Percentiles rank a stretch among this genome's conserved stretches.
These are phyloP conservation scores for Corythaixoides concolor DNA, from an alignment of 2,113 vertebrate species.

Conservation along the genomic window DNA sequence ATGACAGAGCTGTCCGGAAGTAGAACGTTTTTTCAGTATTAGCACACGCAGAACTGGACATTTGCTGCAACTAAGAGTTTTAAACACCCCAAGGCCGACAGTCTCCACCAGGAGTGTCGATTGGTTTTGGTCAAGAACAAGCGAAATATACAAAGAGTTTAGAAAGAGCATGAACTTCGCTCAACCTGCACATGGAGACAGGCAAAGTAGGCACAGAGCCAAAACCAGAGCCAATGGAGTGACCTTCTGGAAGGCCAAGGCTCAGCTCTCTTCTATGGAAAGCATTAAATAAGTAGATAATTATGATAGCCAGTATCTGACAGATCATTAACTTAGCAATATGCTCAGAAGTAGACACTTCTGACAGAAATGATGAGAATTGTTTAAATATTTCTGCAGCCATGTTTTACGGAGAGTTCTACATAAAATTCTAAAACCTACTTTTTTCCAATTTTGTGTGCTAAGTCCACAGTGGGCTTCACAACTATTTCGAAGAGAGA, in stretches of 20 bases:
- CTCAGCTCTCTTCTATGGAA: not conserved
- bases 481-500: constrained; percentile 98
- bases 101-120: not conserved
- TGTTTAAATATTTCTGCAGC: not conserved
- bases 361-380: not conserved
- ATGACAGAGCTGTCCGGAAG: not conserved
- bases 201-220: not conserved
- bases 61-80: not conserved
- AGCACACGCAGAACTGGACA: not conserved
- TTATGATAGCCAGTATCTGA: not conserved
- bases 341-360: not conserved
- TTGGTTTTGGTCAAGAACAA: not conserved
- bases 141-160: not conserved
- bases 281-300: not conserved
- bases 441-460: constrained; percentile 92
- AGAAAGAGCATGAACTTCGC: not conserved
- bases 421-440: constrained; percentile 60
- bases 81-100: not conserved
- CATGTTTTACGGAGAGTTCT: not conserved
- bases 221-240: not conserved
- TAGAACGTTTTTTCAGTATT: not conserved
- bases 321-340: not conserved
- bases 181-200: not conserved
- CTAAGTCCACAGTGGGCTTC: constrained; percentile 93
- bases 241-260: not conserved